Percentiles rank a stretch among this genome's conserved stretches.
Evolutionary conservation across 2,888 invertebrate species (phyloP).

Genomic region (Molanna angustata): DNA sequence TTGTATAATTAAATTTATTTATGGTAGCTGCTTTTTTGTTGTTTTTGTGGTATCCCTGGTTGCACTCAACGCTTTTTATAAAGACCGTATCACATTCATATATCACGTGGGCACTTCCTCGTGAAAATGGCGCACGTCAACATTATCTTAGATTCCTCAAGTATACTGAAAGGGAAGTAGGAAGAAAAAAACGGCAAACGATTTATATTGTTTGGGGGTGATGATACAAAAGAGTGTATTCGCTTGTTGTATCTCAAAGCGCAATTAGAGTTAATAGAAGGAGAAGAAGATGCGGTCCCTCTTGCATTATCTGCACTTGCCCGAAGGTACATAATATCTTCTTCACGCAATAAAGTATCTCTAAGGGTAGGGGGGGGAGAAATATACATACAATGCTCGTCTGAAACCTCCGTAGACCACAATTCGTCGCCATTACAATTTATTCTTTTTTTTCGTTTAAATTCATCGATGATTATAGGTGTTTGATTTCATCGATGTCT

Average conservation of each 20-base stretch:
- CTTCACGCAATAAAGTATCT: conserved; percentile 10
- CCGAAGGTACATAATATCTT: too few species aligned
- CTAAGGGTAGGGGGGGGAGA: not conserved
- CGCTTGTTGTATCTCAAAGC: conserved; percentile 16
- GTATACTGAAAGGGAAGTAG: conserved; percentile 4
- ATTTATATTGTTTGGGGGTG: conserved; percentile 13
- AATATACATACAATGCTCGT: too few species aligned
- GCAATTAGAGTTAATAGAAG: conserved; percentile 19
- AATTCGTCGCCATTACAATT: too few species aligned
- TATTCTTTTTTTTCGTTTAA: too few species aligned
- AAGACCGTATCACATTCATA: not conserved
- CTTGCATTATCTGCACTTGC: conserved; percentile 13
- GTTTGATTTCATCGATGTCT: too few species aligned
- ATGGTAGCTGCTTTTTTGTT: too few species aligned
- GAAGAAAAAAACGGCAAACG: conserved; percentile 10
- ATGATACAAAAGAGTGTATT: conserved; percentile 19
- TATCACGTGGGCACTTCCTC: conserved; percentile 10
- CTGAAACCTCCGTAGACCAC: too few species aligned
- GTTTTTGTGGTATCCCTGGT: too few species aligned
- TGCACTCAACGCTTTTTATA: too few species aligned
- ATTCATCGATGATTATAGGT: too few species aligned
- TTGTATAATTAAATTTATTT: too few species aligned
- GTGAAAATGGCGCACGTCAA: conserved; percentile 5
- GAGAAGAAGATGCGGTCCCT: conserved; percentile 4
- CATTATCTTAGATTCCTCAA: conserved; percentile 8